Base-by-base conservation (phyloP, 2,888 invertebrate species). In the Copidosoma aretas region DNA sequence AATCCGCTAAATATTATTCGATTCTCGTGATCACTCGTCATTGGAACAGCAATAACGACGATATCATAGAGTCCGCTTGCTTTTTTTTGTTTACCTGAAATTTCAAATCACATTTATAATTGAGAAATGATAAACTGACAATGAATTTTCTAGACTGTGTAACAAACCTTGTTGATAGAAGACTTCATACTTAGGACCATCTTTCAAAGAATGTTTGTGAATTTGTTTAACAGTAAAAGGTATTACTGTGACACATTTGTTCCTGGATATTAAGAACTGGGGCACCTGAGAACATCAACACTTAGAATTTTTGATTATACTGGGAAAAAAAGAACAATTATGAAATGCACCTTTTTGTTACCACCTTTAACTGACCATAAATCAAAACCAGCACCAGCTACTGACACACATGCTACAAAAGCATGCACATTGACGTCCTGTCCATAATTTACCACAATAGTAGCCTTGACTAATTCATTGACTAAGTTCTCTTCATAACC, bases 281-380 rank as follows among this genome's bases (percentile, higher is more conserved):
- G 81, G 80, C 41, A 83, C 78, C 83, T 83, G 60, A 52, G 77
- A 77, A 49, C n/a, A 59, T 25, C 21, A 41, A 39, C 56, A 60
- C 51, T n/a, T 49, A 64, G 24, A 1, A 32, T 32, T 32, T 3
- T 32, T 43, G 5, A 25, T 4, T 24, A 32, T 41, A 46, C n/a
- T n/a, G n/a, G n/a, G n/a, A n/a, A n/a, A n/a, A n/a, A n/a, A 43
- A 58, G 32, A 8, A 22, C 14, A 39, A 3, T 43, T 24, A 49
- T 21, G 60, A 51, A 52, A 25, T 17, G 70, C 73, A 89, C 83
- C 74, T 81, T 77, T 74, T 84, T 83, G 77, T 90, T 90, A 57
- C 90, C 90, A 56, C 87, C 88, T 73, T 86, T 82, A 8, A 90
- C 86, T 24, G 87, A 81, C 88, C 89, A 90, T 52, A 90, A 79